Conservation (phyloP, 2,797 vertebrate species). For the Melanotaenia boesemani region DNA sequence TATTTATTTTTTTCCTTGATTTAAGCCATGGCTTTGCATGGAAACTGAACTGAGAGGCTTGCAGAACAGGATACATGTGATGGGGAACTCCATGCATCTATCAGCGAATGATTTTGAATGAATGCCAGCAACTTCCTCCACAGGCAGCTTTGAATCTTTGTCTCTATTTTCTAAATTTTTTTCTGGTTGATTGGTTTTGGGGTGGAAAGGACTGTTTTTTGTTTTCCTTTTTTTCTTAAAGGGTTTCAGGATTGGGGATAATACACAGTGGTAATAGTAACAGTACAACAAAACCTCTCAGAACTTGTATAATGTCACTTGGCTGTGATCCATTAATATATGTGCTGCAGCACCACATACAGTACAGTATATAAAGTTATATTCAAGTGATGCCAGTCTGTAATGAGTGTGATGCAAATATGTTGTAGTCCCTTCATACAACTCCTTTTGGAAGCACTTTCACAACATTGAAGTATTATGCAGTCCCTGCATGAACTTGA, state of each 20-base stretch:
- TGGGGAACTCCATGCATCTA: constrained; percentile 50
- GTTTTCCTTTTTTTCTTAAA: constrained; percentile 22
- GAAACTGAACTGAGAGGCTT: constrained; percentile 76
- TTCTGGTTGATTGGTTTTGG: constrained; percentile 58
- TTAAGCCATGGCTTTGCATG: constrained; percentile 85
- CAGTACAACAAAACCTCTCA: constrained; percentile 43
- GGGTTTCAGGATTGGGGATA: constrained; percentile 34
- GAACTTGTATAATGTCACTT: constrained; percentile 51
- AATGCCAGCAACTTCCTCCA: constrained; percentile 82
- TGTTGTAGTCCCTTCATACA: constrained; percentile 24
- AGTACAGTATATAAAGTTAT: constrained; percentile 25
- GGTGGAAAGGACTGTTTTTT: constrained; percentile 12
- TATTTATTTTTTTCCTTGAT: constrained; percentile 53
- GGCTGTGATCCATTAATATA: constrained; percentile 40
- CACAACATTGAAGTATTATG: constrained; percentile 21
- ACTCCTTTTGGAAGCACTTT: constrained; percentile 4
- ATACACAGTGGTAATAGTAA: constrained; percentile 43
- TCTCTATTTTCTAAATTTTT: constrained; percentile 71
- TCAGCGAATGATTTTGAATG: constrained; percentile 70
- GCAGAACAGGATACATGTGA: constrained; percentile 58
- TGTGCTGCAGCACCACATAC: constrained; percentile 39
- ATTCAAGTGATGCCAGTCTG: constrained; percentile 38
- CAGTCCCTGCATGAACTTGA: constrained; percentile 37
- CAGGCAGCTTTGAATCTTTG: constrained; percentile 80
- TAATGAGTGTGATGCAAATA: constrained; percentile 42